A percentile compares a stretch with the other conserved stretches of the same genome.
These are phyloP conservation scores for Diachasmimorpha longicaudata DNA, from an alignment of 1,140 invertebrate genomes.

Conservation along the genomic window DNA sequence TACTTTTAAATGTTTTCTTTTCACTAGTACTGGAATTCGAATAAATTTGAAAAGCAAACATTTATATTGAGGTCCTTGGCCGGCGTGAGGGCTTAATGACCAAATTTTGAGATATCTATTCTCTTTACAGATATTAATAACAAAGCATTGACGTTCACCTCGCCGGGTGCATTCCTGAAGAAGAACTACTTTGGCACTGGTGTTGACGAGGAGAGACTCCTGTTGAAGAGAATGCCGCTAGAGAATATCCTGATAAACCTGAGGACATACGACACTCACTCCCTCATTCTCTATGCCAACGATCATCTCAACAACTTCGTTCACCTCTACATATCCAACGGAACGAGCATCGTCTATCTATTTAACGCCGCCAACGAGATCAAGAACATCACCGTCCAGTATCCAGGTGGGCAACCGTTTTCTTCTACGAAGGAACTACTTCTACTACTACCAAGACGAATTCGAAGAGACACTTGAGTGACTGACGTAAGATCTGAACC, in stretches of 20 bases:
- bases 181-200: constrained; percentile 75
- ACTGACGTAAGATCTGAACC: constrained; percentile 31
- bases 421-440: constrained; percentile 29
- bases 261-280: constrained; percentile 82
- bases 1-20: constrained; percentile 24
- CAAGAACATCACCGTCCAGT: constrained; percentile 77
- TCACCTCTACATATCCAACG: constrained; percentile 83
- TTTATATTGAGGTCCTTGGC: too few relatives aligned
- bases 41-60: too few relatives aligned
- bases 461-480: constrained; percentile 29
- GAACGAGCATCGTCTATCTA: constrained; percentile 76
- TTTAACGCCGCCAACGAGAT: constrained; percentile 85
- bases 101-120: too few relatives aligned
- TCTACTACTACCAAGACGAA: constrained; percentile 31
- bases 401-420: constrained; percentile 61
- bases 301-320: constrained; percentile 95
- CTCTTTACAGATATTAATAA: constrained; percentile 80
- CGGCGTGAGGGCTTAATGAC: too few relatives aligned
- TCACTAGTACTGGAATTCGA: too few relatives aligned
- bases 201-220: constrained; percentile 65
- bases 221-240: constrained; percentile 75
- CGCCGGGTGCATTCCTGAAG: constrained; percentile 77
- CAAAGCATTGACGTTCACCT: constrained; percentile 88
- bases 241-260: constrained; percentile 86
- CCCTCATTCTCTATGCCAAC: constrained; percentile 87